Percentiles rank a stretch among this genome's conserved stretches.
These are phyloP conservation scores for Pasiphila rectangulata DNA, from an alignment of 2,888 invertebrate genomes.

Conservation along the genomic window DNA sequence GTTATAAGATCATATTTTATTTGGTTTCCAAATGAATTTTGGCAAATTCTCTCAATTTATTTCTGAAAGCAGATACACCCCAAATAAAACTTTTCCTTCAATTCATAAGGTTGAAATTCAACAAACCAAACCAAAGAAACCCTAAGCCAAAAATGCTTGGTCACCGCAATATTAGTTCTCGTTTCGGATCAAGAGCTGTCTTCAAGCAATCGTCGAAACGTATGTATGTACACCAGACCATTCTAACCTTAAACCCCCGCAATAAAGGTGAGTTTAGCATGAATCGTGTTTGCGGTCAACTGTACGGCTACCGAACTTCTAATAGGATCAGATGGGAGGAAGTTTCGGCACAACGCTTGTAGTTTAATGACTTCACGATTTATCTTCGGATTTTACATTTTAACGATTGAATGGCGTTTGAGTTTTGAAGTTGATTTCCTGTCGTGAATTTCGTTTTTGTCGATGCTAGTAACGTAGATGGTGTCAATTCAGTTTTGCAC, in stretches of 20 bases:
- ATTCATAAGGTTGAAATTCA: neutral
- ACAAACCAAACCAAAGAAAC: neutral
- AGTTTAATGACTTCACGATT: slow-evolving; percentile 20
- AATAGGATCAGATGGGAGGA: slow-evolving; percentile 16
- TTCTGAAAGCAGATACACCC: neutral
- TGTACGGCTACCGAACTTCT: slow-evolving; percentile 16
- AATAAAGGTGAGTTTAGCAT: slow-evolving; percentile 14
- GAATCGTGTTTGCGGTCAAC: slow-evolving; percentile 14
- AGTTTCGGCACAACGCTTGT: slow-evolving; percentile 15
- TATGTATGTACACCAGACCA: slow-evolving; percentile 7
- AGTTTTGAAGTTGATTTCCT: too few species aligned
- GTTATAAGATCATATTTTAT: too few species aligned
- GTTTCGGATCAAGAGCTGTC: slow-evolving; percentile 19
- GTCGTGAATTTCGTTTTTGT: too few species aligned
- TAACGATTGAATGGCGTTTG: too few species aligned
- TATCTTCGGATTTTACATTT: slow-evolving; percentile 14
- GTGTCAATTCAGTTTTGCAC: too few species aligned
- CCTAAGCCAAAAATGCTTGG: slow-evolving; percentile 8
- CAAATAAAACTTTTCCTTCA: neutral
- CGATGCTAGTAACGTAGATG: too few species aligned
- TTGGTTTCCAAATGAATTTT: too few species aligned
- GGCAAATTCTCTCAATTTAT: too few species aligned
- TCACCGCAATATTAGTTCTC: slow-evolving; percentile 19
- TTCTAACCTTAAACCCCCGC: slow-evolving; percentile 5
- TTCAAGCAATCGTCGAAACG: slow-evolving; percentile 15